Evolutionary conservation across 2,888 invertebrate species (phyloP).

Genomic region (Notocelia uddmanniana): DNA sequence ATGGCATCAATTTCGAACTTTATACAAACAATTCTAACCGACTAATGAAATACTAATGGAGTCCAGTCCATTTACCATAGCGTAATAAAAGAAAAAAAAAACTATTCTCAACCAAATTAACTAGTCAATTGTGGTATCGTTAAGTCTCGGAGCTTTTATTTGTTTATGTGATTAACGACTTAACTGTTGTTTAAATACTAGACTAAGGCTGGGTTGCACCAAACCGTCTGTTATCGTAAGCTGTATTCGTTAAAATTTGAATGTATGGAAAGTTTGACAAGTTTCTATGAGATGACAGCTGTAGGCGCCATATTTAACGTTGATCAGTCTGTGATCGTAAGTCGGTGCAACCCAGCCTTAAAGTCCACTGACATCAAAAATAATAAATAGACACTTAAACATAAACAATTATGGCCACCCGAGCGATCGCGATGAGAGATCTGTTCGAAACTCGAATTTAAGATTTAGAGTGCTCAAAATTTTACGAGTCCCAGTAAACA

Average conservation of each 20-base stretch:
- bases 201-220: too few species aligned
- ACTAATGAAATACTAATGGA: slow-evolving; percentile 3
- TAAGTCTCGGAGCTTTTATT: slow-evolving; percentile 7
- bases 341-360: too few species aligned
- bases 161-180: background rate
- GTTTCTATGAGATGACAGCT: too few species aligned
- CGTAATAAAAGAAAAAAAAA: slow-evolving; percentile 4
- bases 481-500: background rate
- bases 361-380: background rate
- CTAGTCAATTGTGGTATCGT: slow-evolving; percentile 5
- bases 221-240: too few species aligned
- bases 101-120: slow-evolving; percentile 5
- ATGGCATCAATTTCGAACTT: background rate
- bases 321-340: too few species aligned
- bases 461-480: background rate
- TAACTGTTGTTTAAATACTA: background rate
- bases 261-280: too few species aligned
- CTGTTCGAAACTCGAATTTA: background rate
- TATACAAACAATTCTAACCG: slow-evolving; percentile 5
- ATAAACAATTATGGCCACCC: background rate
- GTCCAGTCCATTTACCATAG: background rate
- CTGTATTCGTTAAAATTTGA: too few species aligned
- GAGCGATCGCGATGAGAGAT: too few species aligned
- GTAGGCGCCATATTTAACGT: too few species aligned
- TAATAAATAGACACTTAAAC: background rate